Evolutionary conservation across 1,140 invertebrate genomes (phyloP), one percentile per base, ranked within the genome.

Genomic region (Nylanderia fulva): DNA sequence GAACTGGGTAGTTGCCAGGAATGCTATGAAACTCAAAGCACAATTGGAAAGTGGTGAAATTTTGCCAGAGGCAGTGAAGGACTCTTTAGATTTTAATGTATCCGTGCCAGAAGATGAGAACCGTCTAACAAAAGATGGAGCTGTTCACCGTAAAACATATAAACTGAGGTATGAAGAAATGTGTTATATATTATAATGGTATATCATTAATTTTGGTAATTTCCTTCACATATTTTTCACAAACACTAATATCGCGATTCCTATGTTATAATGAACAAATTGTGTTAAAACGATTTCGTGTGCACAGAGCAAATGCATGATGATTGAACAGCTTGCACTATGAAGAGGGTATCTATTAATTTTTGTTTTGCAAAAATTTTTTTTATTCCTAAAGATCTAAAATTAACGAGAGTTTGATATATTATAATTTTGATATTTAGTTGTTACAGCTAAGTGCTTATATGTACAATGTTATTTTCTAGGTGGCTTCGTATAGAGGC

Each of bases 401-500:
- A 48, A 48, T 48, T 48, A 48, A 48, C 15, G 15, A 48, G 45
- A 48, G 4, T 48, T 0, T 48, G 18, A 0, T 48, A 48, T 18
- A 45, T 42, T 45, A 0, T 48, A 45, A 15, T 48, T 48, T 4
- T 18, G 15, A 15, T 48, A 48, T 48, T 48, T 48, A 48, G 15
- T 48, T 48, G 15, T 15, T 48, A 11, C 45, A 71, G 39, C 36
- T 27, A 1, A 54, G 24, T 61, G 24, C 72, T 52, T 82, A 82
- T 56, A 6, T 80, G 18, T 24, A 60, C 77, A 13, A 64, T 88
- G 21, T 91, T 92, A 75, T 88, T 90, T 58, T 76, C 88, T 86
- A 95, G 96, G 90, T 96, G 96, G 93, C 91, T 97, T 39, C 96
- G 96, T 90, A 96, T 96, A 6, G 97, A 98, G 91, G 96, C 96